Base-by-base conservation (phyloP, 2,113 vertebrate genomes). In the Cebus imitator region DNA sequence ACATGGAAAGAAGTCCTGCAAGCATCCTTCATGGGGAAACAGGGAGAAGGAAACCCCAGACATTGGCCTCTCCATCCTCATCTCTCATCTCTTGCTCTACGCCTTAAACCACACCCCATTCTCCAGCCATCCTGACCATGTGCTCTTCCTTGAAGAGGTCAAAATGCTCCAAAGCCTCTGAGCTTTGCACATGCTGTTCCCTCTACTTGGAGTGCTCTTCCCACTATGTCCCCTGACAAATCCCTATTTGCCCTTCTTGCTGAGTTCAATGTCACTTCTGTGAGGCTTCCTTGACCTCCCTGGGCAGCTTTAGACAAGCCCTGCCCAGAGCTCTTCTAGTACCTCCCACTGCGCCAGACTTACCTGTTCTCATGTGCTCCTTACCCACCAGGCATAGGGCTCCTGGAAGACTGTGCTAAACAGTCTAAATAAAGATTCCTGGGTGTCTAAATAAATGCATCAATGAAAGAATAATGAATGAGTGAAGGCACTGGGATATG, bases 401-500 rank as follows among this genome's bases (percentile, higher is more conserved):
- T 45, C 43, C 50, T 2, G 0, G 61, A 50, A 2, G 40, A 27
- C 35, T 4, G 21, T 48, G 80, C 52, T 8, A 11, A 32, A 64
- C 61, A 64, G 61, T 64, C n/a, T 25, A 4, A 61, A 55, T 35
- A 68, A 68, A 78, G 70, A 17, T 43, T 80, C 40, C 17, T 32
- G 23, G 30, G 1, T 66, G 43, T 11, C 40, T 27, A 35, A 7
- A 25, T 43, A 75, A 66, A 13, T 43, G 5, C 45, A 14, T 30
- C 3, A 76, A 10, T 76, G 40, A 76, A 6, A 9, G 75, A 48
- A 27, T 52, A 52, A n/a, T 23, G 2, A 21, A 1, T n/a, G 68
- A 79, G 1, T n/a, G n/a, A 43, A 64, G 64, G 52, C 2, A 7
- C 0, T 10, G 16, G 61, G 27, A 5, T 40, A 32, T 0, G 4